Conservation (phyloP, 1,140 invertebrate genomes). For the Bombus affinis region DNA sequence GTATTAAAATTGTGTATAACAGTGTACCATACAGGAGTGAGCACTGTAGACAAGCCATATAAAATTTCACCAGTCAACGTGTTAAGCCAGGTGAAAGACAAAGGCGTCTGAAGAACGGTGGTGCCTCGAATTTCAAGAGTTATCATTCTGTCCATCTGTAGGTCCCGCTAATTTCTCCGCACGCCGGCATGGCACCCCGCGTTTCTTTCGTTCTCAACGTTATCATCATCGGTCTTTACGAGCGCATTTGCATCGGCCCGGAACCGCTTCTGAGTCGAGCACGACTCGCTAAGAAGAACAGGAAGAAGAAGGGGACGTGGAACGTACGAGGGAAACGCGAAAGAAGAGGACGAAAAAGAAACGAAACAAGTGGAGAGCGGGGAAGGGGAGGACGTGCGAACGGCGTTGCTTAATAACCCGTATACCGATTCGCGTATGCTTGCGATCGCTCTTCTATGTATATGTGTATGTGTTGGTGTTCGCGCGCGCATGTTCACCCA, state of each 20-base stretch:
- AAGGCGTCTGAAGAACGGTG: background rate
- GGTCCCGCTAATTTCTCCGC: conserved; percentile 52
- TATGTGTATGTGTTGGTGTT: background rate
- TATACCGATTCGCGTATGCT: conserved; percentile 58
- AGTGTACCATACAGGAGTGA: no score
- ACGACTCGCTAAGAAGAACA: conserved; percentile 25
- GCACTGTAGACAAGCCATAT: no score
- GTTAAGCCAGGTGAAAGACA: background rate
- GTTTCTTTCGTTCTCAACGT: conserved; percentile 58
- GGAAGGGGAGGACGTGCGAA: conserved; percentile 73
- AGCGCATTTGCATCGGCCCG: conserved; percentile 71
- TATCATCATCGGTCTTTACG: conserved; percentile 63
- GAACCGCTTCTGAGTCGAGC: conserved; percentile 36
- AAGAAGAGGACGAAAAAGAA: conserved; percentile 47
- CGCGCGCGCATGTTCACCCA: background rate
- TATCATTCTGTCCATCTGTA: conserved; percentile 25
- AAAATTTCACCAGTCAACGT: background rate
- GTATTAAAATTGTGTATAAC: no score
- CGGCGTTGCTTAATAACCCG: conserved; percentile 78
- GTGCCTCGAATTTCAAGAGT: conserved; percentile 16
- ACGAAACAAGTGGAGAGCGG: conserved; percentile 2
- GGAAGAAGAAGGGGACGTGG: conserved; percentile 47
- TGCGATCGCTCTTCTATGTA: background rate
- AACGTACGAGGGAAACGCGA: conserved; percentile 32
- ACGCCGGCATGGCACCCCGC: conserved; percentile 48